phyloP scores from a whole-genome alignment of 2,113 vertebrate genomes.

The Rhabdomys dilectus region DNA sequence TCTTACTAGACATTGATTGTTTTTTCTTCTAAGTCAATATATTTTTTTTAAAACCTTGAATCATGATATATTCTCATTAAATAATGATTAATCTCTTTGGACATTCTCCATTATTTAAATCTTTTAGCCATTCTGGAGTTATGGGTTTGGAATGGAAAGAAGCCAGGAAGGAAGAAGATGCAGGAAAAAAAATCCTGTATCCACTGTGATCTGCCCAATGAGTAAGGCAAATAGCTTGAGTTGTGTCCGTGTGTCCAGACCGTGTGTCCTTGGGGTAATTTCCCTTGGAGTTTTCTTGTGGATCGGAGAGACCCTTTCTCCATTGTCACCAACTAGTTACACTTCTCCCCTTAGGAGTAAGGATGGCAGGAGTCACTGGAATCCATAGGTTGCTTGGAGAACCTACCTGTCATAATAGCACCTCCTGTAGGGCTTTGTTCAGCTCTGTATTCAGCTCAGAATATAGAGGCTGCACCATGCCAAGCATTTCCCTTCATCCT shows the following conservation, averaged over 20 bases:
- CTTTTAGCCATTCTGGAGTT: neutral
- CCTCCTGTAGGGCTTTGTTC: neutral
- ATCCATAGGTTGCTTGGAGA: neutral
- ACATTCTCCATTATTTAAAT: conserved; percentile 12
- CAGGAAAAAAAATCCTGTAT: neutral
- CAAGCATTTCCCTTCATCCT: neutral
- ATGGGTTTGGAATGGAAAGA: neutral
- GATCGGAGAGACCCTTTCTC: neutral
- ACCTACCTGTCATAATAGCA: neutral
- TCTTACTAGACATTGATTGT: neutral
- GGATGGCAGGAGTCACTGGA: neutral
- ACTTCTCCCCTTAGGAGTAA: neutral
- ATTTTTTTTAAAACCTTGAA: neutral
- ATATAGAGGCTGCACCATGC: rapidly evolving
- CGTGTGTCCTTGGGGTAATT: neutral
- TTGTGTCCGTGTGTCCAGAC: neutral
- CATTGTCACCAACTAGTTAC: neutral
- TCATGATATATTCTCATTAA: neutral
- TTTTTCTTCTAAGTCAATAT: conserved; percentile 28
- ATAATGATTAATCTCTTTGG: neutral
- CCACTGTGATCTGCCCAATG: neutral
- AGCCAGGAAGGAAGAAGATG: neutral
- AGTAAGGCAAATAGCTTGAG: neutral
- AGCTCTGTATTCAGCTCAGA: neutral
- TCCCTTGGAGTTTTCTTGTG: neutral